These are phyloP conservation scores for Falco cherrug DNA, from an alignment of 2,797 vertebrate genomes.

Conservation along the genomic window DNA sequence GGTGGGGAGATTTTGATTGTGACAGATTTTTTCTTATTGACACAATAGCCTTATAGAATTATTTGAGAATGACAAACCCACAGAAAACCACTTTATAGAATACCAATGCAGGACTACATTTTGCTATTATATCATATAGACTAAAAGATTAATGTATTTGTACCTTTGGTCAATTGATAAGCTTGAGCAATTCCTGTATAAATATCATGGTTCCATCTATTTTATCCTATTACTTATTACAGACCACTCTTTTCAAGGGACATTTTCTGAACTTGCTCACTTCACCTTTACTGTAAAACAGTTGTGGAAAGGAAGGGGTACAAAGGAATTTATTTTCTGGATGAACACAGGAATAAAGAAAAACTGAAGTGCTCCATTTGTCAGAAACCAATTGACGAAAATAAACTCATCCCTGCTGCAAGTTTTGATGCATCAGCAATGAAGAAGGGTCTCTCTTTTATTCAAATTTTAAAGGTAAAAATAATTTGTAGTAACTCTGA, in stretches of 20 bases:
- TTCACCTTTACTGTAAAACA: background rate
- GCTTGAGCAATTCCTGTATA: background rate
- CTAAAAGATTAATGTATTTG: background rate
- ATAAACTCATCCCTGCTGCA: background rate
- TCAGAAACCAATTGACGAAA: background rate
- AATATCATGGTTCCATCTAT: background rate
- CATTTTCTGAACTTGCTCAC: background rate
- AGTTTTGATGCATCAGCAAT: background rate
- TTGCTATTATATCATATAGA: background rate
- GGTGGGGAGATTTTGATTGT: background rate
- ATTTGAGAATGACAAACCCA: background rate
- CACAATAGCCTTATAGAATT: background rate
- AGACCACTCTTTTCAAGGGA: background rate
- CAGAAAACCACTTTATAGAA: background rate
- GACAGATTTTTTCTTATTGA: background rate
- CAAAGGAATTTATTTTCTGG: background rate
- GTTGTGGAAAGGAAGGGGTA: background rate
- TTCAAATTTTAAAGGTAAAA: background rate
- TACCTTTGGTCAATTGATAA: background rate
- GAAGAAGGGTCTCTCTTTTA: background rate
- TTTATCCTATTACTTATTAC: background rate
- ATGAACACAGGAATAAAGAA: background rate
- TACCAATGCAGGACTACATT: background rate
- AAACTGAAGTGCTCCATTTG: background rate
- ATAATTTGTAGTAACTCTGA: background rate